Percentiles rank a stretch among this genome's conserved stretches.
phyloP scores from a whole-genome alignment of 1,140 invertebrate genomes.

The Trachymyrmex septentrionalis region DNA sequence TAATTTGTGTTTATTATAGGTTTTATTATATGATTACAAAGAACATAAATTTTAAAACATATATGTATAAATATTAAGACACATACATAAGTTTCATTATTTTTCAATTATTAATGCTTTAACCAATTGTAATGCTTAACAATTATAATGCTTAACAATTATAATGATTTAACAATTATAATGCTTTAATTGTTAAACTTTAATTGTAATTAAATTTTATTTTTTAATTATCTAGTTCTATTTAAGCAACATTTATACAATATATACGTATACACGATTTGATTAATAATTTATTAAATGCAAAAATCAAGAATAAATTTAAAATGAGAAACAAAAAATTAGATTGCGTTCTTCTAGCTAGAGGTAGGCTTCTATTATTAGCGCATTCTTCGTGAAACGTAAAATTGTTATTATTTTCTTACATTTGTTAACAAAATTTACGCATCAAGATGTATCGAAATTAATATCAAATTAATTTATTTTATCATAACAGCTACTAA shows the following conservation, averaged over 20 bases:
- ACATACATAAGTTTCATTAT: not conserved
- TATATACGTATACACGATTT: not conserved
- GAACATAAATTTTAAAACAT: not conserved
- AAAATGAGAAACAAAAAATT: not conserved
- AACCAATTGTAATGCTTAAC: too few species aligned
- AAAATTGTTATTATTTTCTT: not conserved
- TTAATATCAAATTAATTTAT: not conserved
- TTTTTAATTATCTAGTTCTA: not conserved
- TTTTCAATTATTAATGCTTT: not conserved
- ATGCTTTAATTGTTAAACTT: not conserved
- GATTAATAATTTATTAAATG: conserved; percentile 23
- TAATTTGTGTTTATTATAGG: not conserved
- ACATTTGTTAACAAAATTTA: not conserved
- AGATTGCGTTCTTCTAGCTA: not conserved
- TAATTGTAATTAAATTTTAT: not conserved
- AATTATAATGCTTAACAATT: too few species aligned
- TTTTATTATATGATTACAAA: not conserved
- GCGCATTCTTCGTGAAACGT: not conserved
- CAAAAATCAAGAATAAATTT: not conserved
- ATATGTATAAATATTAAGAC: not conserved
- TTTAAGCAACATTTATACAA: not conserved
- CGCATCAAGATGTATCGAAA: not conserved
- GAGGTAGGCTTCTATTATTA: conserved; percentile 15
- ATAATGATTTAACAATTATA: not conserved
- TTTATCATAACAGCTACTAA: not conserved